phyloP scores from a whole-genome alignment of 2,797 vertebrate species.

The Etheostoma nigrum region DNA sequence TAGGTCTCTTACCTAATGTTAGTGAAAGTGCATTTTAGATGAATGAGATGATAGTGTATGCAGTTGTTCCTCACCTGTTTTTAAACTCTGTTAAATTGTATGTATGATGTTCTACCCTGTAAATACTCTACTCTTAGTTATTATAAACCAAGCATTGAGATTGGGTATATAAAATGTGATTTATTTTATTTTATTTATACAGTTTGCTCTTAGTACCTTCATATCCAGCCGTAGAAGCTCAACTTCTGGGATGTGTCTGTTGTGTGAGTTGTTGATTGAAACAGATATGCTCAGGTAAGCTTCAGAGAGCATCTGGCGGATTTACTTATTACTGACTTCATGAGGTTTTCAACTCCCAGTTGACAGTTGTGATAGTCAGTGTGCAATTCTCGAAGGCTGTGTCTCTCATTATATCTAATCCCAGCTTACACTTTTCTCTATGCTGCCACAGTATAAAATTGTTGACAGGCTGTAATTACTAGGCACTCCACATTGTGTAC shows the following conservation, averaged over 20 bases:
- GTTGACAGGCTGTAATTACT: slow-evolving; percentile 27
- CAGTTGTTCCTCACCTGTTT: too few relatives aligned
- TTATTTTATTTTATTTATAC: not conserved
- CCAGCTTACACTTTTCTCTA: slow-evolving; percentile 13
- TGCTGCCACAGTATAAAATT: not conserved
- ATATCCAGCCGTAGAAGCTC: slow-evolving; percentile 9
- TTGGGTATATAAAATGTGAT: too few relatives aligned
- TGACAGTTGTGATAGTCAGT: slow-evolving; percentile 14
- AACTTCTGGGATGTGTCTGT: slow-evolving; percentile 39
- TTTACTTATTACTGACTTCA: slow-evolving; percentile 56
- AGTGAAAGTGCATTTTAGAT: too few relatives aligned
- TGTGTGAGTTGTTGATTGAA: slow-evolving; percentile 55
- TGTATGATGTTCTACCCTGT: too few relatives aligned
- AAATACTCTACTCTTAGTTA: too few relatives aligned
- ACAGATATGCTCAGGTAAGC: slow-evolving; percentile 49
- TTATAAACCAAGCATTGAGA: too few relatives aligned
- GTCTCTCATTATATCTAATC: slow-evolving; percentile 43
- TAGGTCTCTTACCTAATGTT: too few relatives aligned
- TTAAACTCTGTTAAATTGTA: too few relatives aligned
- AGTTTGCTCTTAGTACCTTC: slow-evolving; percentile 16
- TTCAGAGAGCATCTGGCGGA: slow-evolving; percentile 50
- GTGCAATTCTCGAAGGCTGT: slow-evolving; percentile 14
- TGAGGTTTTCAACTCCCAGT: slow-evolving; percentile 39
- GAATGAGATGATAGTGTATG: too few relatives aligned
- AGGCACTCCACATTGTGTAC: not conserved